Evolutionary conservation across 1,140 invertebrate genomes (phyloP).

Genomic region (Magallana angulata): DNA sequence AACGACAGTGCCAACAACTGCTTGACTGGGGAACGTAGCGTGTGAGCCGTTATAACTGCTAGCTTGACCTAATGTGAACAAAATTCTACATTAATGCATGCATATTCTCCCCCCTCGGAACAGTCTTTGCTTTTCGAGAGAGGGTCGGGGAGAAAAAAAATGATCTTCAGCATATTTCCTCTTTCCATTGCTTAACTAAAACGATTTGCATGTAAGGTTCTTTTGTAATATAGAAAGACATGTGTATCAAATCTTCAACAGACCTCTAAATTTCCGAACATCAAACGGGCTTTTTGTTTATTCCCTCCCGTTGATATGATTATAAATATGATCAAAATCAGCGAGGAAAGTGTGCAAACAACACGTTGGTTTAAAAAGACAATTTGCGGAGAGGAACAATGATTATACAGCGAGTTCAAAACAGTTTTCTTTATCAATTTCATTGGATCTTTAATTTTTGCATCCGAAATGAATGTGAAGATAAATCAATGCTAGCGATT

Average conservation of each 20-base stretch:
- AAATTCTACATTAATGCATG: conserved; percentile 37
- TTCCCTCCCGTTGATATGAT: conserved; percentile 21
- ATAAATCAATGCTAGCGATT: conserved; percentile 27
- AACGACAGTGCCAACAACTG: conserved; percentile 54
- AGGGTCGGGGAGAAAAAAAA: neutral
- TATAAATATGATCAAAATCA: conserved; percentile 25
- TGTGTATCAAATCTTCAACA: conserved; percentile 29
- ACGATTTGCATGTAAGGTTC: neutral
- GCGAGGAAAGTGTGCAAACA: conserved; percentile 19
- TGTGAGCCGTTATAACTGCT: conserved; percentile 53
- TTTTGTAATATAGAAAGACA: neutral
- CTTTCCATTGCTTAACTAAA: neutral
- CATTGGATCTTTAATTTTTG: conserved; percentile 29
- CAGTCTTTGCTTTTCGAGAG: neutral
- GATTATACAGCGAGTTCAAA: neutral
- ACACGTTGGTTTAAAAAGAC: conserved; percentile 18
- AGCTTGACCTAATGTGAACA: conserved; percentile 52
- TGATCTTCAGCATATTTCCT: neutral
- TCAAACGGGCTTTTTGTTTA: conserved; percentile 12
- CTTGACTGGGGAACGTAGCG: conserved; percentile 51
- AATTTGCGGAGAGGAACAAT: conserved; percentile 10
- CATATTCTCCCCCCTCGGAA: neutral
- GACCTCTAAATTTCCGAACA: conserved; percentile 13
- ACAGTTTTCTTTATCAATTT: conserved; percentile 12
- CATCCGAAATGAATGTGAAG: neutral